A percentile compares a stretch with the other conserved stretches of the same genome.
Conservation (phyloP, 2,113 vertebrate species). For the Hyla sarda region DNA sequence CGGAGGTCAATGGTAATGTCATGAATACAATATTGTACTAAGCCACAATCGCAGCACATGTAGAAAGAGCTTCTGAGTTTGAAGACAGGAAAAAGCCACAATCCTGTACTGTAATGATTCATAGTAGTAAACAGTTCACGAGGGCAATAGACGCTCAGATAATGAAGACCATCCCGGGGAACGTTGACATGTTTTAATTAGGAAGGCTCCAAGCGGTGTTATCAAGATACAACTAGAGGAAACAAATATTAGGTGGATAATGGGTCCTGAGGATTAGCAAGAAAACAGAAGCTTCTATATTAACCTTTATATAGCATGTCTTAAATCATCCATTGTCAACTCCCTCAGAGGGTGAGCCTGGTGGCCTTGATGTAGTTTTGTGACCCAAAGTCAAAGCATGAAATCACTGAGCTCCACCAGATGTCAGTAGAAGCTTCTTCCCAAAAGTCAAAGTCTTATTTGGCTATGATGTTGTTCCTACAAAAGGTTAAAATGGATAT, state of each 20-base stretch:
- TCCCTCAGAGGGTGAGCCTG: background rate
- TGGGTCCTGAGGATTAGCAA: background rate
- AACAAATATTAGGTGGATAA: background rate
- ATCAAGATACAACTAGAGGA: background rate
- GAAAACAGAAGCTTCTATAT: background rate
- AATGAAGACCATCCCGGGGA: background rate
- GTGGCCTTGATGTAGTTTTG: background rate
- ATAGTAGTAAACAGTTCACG: background rate
- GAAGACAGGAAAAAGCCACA: background rate
- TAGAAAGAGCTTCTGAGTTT: background rate
- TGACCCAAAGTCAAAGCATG: background rate
- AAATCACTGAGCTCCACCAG: background rate
- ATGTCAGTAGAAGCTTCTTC: background rate
- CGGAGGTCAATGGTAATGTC: constrained; percentile 3
- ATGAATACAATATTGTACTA: background rate
- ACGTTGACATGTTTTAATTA: background rate
- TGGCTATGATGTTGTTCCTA: background rate
- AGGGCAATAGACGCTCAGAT: background rate
- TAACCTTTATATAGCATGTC: background rate
- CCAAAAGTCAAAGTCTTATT: background rate
- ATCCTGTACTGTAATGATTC: background rate
- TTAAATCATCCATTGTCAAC: background rate
- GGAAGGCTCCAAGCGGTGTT: background rate
- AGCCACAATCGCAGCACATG: background rate
- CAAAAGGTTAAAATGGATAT: background rate